phyloP scores from a whole-genome alignment of 2,113 vertebrate genomes.

The Brachypodius melanocephalos region DNA sequence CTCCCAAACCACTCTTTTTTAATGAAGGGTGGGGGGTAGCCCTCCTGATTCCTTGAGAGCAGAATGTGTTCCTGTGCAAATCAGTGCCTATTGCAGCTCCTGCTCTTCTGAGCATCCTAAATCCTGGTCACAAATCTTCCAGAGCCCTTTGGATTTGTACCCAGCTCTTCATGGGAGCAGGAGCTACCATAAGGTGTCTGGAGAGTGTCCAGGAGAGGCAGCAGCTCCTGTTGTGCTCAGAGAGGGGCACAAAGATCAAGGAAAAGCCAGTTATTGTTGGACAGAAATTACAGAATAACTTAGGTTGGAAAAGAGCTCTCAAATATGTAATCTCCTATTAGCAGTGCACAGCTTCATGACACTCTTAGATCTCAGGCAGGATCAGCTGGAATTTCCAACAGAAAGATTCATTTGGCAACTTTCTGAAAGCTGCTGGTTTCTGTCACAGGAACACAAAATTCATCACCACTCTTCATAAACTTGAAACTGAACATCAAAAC shows the following conservation, averaged over 20 bases:
- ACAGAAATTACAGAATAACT: neutral
- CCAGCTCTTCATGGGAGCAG: neutral
- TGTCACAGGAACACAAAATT: neutral
- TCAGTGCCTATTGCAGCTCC: neutral
- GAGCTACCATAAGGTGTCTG: neutral
- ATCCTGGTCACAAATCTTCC: neutral
- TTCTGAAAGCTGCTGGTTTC: neutral
- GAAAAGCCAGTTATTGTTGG: neutral
- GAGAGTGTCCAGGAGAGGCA: neutral
- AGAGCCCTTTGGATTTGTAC: neutral
- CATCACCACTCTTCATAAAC: neutral
- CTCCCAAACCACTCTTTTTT: neutral
- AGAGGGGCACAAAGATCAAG: neutral
- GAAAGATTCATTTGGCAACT: neutral
- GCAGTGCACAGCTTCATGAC: neutral
- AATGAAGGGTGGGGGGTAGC: neutral
- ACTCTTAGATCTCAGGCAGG: neutral
- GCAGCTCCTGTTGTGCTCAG: neutral
- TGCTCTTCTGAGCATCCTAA: neutral
- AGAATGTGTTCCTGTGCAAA: neutral
- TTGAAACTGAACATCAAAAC: neutral
- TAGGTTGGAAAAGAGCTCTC: neutral
- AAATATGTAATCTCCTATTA: neutral
- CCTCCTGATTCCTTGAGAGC: neutral
- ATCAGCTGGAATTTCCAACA: neutral